Base-by-base conservation (phyloP, 2,797 vertebrate genomes). In the Chelon auratus region DNA sequence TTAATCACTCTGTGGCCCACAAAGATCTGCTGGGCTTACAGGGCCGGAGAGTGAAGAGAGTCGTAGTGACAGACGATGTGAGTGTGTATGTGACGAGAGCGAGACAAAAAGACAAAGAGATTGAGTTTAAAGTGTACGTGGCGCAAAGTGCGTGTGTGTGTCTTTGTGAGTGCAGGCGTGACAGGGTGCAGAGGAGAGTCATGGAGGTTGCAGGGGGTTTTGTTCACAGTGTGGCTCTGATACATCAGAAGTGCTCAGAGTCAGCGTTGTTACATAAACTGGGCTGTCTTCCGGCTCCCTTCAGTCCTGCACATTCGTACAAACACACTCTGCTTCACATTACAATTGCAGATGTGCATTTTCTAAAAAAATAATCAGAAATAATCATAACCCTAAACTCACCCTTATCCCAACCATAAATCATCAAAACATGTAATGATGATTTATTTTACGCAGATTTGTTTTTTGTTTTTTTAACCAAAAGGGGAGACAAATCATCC, bases 11-110 rank as follows among this genome's bases (percentile, higher is more conserved):
- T 72, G 52, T 85, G 83, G 75, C 80, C 86, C 77, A 80, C 80
- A 87, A 87, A 85, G 72, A 87, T 85, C 65, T 89, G 87, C 88
- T 90, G 50, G 79, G 83, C 76, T 90, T 72, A 84, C 68, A 89
- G 73, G 80, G 80, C 80, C 69, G 69, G 66, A 75, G 60, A 78
- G 30, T 92, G 91, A 92, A 77, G 81, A 84, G 83, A 92, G 64
- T 1, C 12, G 36, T 72, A 75, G 76, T 89, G 90, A 91, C 89
- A 91, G 78, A 72, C 22, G 51, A 20, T 70, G 56, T 70, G 74
- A 52, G 71, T 72, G 62, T 43, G 68, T n/a, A 40, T 17, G 68
- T 53, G 43, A 71, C 63, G 70, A 75, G 68, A 71, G 47, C 60
- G 61, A 60, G 58, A 61, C 40, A 4, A 12, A 57, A 37, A 63